Evolutionary conservation across 2,113 vertebrate genomes (phyloP).

Genomic region (Misgurnus anguillicaudatus): DNA sequence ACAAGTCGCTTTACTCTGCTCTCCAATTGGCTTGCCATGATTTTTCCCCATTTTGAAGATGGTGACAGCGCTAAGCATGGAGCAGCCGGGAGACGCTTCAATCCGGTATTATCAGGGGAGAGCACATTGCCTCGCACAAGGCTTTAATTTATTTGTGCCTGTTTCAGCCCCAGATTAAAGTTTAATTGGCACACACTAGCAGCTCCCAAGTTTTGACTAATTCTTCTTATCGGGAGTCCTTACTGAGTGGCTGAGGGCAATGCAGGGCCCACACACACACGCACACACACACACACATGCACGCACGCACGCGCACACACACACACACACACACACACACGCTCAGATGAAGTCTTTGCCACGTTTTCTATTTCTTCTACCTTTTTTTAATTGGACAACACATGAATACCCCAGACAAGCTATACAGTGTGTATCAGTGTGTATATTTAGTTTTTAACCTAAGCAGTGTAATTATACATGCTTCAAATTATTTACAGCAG

Average conservation of each 20-base stretch:
- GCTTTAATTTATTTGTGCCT: conserved; percentile 86
- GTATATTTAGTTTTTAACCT: conserved; percentile 50
- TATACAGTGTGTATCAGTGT: conserved; percentile 54
- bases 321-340: conserved; percentile 47
- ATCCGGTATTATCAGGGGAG: conserved; percentile 80
- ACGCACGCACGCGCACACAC: conserved; percentile 44
- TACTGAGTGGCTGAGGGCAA: conserved; percentile 81
- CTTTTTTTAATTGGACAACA: conserved; percentile 68
- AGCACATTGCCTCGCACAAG: conserved; percentile 81
- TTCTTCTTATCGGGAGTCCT: conserved; percentile 83
- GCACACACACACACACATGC: conserved; percentile 51
- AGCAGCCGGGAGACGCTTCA: conserved; percentile 75
- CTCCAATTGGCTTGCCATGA: conserved; percentile 51
- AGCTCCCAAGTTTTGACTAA: conserved; percentile 85
- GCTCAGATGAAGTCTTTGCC: conserved; percentile 57
- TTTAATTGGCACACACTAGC: conserved; percentile 83
- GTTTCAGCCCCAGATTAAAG: conserved; percentile 84
- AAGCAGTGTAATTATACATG: conserved; percentile 65
- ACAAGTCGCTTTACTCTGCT: conserved; percentile 54
- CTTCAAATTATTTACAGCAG: conserved; percentile 66
- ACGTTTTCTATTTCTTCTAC: conserved; percentile 64
- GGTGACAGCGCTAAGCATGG: conserved; percentile 64
- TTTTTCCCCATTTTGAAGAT: conserved; percentile 58
- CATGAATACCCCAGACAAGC: conserved; percentile 67
- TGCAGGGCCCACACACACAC: conserved; percentile 68